Evolutionary conservation across 2,888 invertebrate species (phyloP).

Genomic region (Argynnis bischoffii): DNA sequence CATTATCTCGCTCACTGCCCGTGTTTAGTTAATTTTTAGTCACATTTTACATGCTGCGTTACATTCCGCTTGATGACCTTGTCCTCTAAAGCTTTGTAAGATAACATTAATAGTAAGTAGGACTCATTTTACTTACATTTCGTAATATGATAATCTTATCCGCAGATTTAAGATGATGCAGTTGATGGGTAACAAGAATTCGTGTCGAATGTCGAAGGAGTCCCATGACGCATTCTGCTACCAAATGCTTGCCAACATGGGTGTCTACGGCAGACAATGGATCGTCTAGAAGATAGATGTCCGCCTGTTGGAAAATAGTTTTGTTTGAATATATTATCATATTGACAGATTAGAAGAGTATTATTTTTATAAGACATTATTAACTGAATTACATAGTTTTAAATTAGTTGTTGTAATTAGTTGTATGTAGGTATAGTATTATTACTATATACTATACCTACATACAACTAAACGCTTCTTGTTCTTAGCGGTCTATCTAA

Average conservation of each 20-base stretch:
- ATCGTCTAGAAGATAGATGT: slow-evolving; percentile 89
- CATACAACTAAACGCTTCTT: too few relatives aligned
- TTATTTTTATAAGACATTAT: too few relatives aligned
- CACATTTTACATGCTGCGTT: too few relatives aligned
- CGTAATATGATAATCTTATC: slow-evolving; percentile 85
- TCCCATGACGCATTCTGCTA: slow-evolving; percentile 85
- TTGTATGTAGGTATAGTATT: too few relatives aligned
- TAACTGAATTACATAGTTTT: too few relatives aligned
- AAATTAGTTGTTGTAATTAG: too few relatives aligned
- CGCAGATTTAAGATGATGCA: slow-evolving; percentile 88
- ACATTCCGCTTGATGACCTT: too few relatives aligned
- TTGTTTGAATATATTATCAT: neutral
- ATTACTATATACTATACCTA: too few relatives aligned
- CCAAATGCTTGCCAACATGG: slow-evolving; percentile 86
- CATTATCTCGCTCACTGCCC: neutral
- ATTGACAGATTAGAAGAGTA: too few relatives aligned
- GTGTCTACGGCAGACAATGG: slow-evolving; percentile 90
- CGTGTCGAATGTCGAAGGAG: slow-evolving; percentile 85
- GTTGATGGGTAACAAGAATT: slow-evolving; percentile 92
- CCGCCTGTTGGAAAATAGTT: slow-evolving; percentile 68
- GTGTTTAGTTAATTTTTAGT: too few relatives aligned
- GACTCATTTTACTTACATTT: slow-evolving; percentile 77
- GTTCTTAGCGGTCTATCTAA: too few relatives aligned
- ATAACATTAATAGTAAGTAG: neutral
- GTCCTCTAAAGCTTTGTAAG: neutral